Conservation (phyloP, 1,140 invertebrate species). For the Agrilus planipennis region DNA sequence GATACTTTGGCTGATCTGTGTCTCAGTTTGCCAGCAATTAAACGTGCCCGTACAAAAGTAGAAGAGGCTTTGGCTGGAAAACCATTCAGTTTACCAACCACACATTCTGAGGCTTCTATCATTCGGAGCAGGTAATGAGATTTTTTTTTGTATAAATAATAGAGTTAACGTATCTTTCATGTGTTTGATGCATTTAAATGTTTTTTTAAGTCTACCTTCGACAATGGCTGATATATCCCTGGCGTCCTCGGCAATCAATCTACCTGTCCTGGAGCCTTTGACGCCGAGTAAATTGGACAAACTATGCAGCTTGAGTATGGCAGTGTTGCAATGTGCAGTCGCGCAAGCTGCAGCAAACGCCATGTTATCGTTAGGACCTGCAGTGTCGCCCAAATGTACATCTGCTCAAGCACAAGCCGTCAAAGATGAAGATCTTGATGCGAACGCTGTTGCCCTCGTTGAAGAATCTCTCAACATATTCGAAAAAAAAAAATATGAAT, state of each 20-base stretch:
- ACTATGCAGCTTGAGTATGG: conserved; percentile 64
- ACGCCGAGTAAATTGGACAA: conserved; percentile 68
- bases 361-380: conserved; percentile 50
- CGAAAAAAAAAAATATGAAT: no score
- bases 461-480: conserved; percentile 68
- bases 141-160: conserved; percentile 8
- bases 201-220: conserved; percentile 53
- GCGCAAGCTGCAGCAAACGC: conserved; percentile 55
- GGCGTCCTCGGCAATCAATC: conserved; percentile 65
- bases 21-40: conserved; percentile 59
- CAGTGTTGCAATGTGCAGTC: conserved; percentile 68
- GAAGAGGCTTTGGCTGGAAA: conserved; percentile 56
- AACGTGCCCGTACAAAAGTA: conserved; percentile 58
- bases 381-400: conserved; percentile 47
- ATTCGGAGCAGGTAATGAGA: conserved; percentile 53
- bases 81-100: conserved; percentile 51
- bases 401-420: conserved; percentile 23
- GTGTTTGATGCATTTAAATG: no score
- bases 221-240: conserved; percentile 74
- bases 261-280: conserved; percentile 79
- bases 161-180: no score
- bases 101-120: conserved; percentile 60
- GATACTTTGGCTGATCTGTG: conserved; percentile 70
- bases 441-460: conserved; percentile 54
- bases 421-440: conserved; percentile 50